phyloP scores from a whole-genome alignment of 2,888 invertebrate species.

The Torymus texanus region DNA sequence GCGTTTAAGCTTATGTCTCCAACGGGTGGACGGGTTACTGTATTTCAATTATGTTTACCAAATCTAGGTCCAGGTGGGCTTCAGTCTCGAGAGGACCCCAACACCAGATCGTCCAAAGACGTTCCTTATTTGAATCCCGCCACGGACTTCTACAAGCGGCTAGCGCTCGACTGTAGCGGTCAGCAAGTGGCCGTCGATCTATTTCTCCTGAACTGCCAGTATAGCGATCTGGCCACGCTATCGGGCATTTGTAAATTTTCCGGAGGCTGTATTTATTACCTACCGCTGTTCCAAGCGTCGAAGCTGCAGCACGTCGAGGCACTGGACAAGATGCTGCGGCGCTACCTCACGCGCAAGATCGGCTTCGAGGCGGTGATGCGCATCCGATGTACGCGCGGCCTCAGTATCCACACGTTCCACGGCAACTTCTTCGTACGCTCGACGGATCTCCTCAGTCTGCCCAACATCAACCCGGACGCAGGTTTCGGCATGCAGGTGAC shows the following conservation, averaged over 20 bases:
- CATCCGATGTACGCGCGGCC: slow-evolving; percentile 93
- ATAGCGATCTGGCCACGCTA: slow-evolving; percentile 93
- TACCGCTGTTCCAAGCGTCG: slow-evolving; percentile 88
- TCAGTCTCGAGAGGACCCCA: slow-evolving; percentile 87
- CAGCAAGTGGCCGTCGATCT: slow-evolving; percentile 97
- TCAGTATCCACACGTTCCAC: slow-evolving; percentile 98
- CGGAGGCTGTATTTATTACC: slow-evolving; percentile 94
- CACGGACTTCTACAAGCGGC: slow-evolving; percentile 97
- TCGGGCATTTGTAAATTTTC: slow-evolving; percentile 96
- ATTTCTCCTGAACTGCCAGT: slow-evolving; percentile 94
- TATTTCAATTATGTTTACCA: slow-evolving; percentile 93
- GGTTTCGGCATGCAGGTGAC: slow-evolving; percentile 98
- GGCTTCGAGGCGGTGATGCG: slow-evolving; percentile 99
- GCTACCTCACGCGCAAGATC: slow-evolving; percentile 96
- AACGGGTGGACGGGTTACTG: slow-evolving; percentile 95
- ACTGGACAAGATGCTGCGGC: slow-evolving; percentile 85
- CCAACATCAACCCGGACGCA: slow-evolving; percentile 98
- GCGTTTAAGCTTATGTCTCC: slow-evolving; percentile 93
- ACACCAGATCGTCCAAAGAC: slow-evolving; percentile 87
- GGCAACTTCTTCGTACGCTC: slow-evolving; percentile 99
- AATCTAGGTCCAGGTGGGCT: slow-evolving; percentile 93
- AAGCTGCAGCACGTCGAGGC: slow-evolving; percentile 84
- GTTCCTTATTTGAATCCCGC: slow-evolving; percentile 93
- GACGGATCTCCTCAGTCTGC: slow-evolving; percentile 95
- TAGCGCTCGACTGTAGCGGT: slow-evolving; percentile 96